A percentile compares a stretch with the other conserved stretches of the same genome.
These are phyloP conservation scores for Chymomyza amoena DNA, from an alignment of 2,888 invertebrate genomes.

Conservation along the genomic window DNA sequence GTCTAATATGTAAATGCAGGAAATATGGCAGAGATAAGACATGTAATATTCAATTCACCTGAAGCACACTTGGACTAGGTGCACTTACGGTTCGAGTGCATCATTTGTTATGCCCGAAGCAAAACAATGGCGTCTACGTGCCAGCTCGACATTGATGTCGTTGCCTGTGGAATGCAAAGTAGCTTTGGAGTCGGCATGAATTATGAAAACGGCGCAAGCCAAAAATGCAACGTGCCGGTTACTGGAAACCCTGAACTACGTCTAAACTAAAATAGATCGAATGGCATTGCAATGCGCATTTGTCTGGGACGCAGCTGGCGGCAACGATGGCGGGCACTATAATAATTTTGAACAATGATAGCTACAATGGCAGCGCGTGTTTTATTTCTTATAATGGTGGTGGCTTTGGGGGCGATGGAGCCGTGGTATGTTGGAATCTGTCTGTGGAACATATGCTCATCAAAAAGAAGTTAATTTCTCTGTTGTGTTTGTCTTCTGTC, in stretches of 20 bases:
- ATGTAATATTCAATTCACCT: conserved; percentile 43
- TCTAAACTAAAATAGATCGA: conserved; percentile 16
- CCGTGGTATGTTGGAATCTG: conserved; percentile 17
- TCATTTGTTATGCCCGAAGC: conserved; percentile 59
- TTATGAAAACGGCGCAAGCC: conserved; percentile 37
- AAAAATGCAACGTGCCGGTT: conserved; percentile 21
- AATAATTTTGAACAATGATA: conserved; percentile 56
- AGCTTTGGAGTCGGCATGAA: conserved; percentile 36
- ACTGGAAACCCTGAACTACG: neutral
- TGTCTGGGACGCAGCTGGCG: conserved; percentile 17
- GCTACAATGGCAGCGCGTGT: conserved; percentile 26
- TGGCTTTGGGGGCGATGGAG: neutral
- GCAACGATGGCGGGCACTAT: conserved; percentile 30
- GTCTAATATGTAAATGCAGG: neutral
- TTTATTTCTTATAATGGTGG: conserved; percentile 21
- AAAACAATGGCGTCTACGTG: conserved; percentile 42
- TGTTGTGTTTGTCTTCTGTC: conserved; percentile 66
- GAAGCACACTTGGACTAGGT: conserved; percentile 6
- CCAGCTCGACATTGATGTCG: conserved; percentile 51
- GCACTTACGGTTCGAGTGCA: conserved; percentile 37
- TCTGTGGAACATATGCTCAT: conserved; percentile 73
- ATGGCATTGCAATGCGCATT: conserved; percentile 17
- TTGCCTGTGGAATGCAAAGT: conserved; percentile 54
- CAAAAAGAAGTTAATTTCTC: conserved; percentile 72
- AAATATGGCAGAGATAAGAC: neutral